Evolutionary conservation across 1,140 invertebrate species (phyloP).

Genomic region (Gryllus bimaculatus): DNA sequence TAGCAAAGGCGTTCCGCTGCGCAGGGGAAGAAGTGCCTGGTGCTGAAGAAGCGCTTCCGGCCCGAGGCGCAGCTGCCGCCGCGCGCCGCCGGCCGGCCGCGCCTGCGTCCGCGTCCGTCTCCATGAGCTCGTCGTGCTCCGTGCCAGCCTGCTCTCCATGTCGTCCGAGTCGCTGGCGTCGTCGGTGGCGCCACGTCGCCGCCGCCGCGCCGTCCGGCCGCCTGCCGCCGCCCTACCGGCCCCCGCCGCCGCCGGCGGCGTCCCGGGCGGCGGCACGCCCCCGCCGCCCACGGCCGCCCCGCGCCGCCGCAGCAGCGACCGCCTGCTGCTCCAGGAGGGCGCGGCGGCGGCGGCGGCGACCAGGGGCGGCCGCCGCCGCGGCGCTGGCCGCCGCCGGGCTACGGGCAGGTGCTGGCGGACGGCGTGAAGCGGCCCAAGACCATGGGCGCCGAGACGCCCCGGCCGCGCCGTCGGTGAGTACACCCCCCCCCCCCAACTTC

Average conservation of each 20-base stretch:
- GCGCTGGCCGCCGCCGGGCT: constrained; percentile 38
- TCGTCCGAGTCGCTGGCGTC: constrained; percentile 27
- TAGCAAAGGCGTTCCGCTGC: constrained; percentile 13
- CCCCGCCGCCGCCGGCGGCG: constrained; percentile 23
- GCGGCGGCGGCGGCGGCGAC: constrained; percentile 28
- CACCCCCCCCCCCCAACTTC: background rate
- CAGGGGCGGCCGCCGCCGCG: constrained; percentile 40
- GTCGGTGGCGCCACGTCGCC: background rate
- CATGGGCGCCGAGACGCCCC: background rate
- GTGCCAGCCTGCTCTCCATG: constrained; percentile 32
- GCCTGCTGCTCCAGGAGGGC: constrained; percentile 38
- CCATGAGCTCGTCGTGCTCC: constrained; percentile 25
- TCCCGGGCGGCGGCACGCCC: constrained; percentile 14
- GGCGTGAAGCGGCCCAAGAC: constrained; percentile 22
- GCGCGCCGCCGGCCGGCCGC: constrained; percentile 12
- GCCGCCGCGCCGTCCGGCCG: constrained; percentile 31
- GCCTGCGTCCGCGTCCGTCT: constrained; percentile 15
- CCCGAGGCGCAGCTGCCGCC: constrained; percentile 29
- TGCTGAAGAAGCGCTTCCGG: constrained; percentile 66
- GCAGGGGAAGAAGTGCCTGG: constrained; percentile 70
- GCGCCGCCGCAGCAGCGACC: constrained; percentile 38
- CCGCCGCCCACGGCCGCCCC: constrained; percentile 45
- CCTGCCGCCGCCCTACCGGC: constrained; percentile 53
- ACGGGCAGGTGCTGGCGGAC: constrained; percentile 33
- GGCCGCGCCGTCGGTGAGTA: background rate